Evolutionary conservation across 1,140 invertebrate genomes (phyloP).

Genomic region (Lysiphlebus fabarum): DNA sequence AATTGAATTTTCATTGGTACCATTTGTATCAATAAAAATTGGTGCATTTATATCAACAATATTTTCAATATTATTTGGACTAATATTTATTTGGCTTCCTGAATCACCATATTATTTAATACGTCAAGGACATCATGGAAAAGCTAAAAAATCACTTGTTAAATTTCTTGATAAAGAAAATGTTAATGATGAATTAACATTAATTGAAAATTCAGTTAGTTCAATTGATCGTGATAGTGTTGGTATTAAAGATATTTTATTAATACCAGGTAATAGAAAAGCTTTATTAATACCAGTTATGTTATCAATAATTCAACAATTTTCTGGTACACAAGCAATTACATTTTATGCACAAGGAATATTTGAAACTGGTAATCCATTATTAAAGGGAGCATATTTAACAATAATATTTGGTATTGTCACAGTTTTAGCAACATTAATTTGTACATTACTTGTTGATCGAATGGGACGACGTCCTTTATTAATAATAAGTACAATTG

Average conservation of each 20-base stretch:
- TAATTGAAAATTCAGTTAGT: constrained; percentile 59
- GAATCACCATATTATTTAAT: constrained; percentile 72
- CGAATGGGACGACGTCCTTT: constrained; percentile 64
- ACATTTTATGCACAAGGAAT: constrained; percentile 70
- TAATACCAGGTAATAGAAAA: constrained; percentile 57
- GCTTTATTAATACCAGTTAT: constrained; percentile 63
- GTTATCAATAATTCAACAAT: constrained; percentile 67
- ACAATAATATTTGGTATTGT: constrained; percentile 68
- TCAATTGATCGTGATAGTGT: constrained; percentile 56
- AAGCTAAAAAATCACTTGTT: constrained; percentile 60
- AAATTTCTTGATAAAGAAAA: constrained; percentile 57
- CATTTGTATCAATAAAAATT: constrained; percentile 57
- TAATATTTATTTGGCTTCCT: constrained; percentile 64
- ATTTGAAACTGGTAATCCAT: constrained; percentile 59
- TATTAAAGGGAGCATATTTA: constrained; percentile 50
- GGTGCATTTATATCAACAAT: constrained; percentile 56
- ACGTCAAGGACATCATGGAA: constrained; percentile 54
- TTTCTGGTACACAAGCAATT: constrained; percentile 69
- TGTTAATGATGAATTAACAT: constrained; percentile 60
- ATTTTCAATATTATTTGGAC: constrained; percentile 57
- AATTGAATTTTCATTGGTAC: constrained; percentile 62
- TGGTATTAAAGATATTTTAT: constrained; percentile 58
- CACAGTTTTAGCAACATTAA: constrained; percentile 59
- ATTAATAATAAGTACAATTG: constrained; percentile 60
- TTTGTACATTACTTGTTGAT: constrained; percentile 64